A percentile compares a stretch with the other conserved stretches of the same genome.
Evolutionary conservation across 2,113 vertebrate genomes (phyloP).

Genomic region (Burhinus oedicnemus): DNA sequence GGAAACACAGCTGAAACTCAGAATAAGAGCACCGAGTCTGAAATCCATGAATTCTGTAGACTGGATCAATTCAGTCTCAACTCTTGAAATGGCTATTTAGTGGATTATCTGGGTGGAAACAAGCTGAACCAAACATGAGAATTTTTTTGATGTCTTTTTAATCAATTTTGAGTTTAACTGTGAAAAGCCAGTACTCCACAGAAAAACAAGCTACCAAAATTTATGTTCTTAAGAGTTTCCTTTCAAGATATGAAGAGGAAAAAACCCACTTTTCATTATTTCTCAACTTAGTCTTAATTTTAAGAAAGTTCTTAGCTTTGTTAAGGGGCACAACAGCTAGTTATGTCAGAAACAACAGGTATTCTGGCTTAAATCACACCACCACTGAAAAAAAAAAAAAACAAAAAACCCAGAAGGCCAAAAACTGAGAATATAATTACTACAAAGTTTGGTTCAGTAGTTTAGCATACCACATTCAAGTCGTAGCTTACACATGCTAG

Average conservation of each 20-base stretch:
- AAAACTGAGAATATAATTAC: not conserved
- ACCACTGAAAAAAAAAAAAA: not conserved
- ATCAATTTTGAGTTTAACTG: not conserved
- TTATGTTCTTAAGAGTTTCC: not conserved
- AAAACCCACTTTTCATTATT: not conserved
- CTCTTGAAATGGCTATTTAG: not conserved
- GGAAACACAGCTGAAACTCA: not conserved
- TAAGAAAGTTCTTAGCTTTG: not conserved
- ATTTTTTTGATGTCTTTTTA: not conserved
- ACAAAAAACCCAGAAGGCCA: not conserved
- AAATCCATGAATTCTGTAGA: not conserved
- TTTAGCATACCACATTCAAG: not conserved
- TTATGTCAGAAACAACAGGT: accelerated
- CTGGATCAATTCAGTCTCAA: not conserved
- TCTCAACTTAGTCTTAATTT: not conserved
- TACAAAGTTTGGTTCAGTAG: not conserved
- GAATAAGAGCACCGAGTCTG: not conserved
- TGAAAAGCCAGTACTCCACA: not conserved
- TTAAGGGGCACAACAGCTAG: not conserved
- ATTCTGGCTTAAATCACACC: not conserved
- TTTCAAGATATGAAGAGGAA: not conserved
- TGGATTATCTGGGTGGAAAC: not conserved
- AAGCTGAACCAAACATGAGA: not conserved
- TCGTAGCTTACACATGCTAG: accelerated
- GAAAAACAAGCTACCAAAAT: not conserved